Base-by-base conservation (phyloP, 2,113 vertebrate genomes). In the Ammodytes dubius region DNA sequence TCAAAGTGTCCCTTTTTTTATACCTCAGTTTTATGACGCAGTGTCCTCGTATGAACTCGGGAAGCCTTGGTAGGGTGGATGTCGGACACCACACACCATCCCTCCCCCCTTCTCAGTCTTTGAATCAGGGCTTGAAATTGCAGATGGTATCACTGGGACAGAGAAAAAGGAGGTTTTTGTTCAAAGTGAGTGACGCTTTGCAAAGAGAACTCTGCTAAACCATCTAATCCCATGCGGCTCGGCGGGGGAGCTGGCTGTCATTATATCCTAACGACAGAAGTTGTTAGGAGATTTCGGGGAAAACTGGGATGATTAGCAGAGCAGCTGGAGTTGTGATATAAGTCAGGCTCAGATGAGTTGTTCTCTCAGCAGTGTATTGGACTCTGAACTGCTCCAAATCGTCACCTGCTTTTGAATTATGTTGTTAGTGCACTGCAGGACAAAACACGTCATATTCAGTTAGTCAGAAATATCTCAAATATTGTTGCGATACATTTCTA, bases 71-170 rank as follows among this genome's bases (percentile, higher is more conserved):
- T 10, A 0, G 46, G 7, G 47, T 67, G 53, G 27, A 35, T 70
- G 71, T 76, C 7, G 12, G 49, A 56, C 74, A 1, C 52, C 50
- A 19, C 52, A 56, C 74, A 1, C 52, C 50, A 19, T 57, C 42
- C 15, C 49, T 39, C 70, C 27, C 17, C 3, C 12, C 7, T 0
- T 9, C 14, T 66, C 67, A 53, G 58, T 57, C 52, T 80, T 47
- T 13, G 19, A 84, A 84, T 82, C 43, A 80, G 71, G 85, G 83
- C 78, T 45, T 78, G 76, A 81, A 87, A 86, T 83, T 89, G 69
- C 59, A 88, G 89, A 89, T 90, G 69, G 65, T 89, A 84, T 91
- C 75, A 2, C 58, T 56, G 60, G 50, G 73, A n/a, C 47, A 10
- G 43, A 68, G 70, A 60, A 57, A 63, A 74, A 77, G 76, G 17